These are phyloP conservation scores for Siniperca obscura DNA, from an alignment of 2,797 vertebrate species.

Conservation along the genomic window DNA sequence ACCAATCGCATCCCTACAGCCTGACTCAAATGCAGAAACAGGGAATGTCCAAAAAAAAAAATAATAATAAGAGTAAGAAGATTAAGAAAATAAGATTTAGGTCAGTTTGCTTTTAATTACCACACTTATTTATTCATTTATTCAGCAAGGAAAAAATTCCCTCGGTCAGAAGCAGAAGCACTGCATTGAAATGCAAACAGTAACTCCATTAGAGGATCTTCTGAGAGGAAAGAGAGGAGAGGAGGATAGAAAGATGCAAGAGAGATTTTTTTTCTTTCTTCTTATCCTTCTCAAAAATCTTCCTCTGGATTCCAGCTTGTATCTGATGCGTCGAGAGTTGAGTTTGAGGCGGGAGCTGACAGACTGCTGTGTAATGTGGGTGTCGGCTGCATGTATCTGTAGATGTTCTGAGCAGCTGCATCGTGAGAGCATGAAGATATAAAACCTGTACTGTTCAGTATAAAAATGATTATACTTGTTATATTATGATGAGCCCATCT, in stretches of 20 bases:
- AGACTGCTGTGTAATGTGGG: slow-evolving; percentile 50
- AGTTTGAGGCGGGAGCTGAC: slow-evolving; percentile 58
- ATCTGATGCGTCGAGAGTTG: slow-evolving; percentile 55
- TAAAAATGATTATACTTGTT: not conserved
- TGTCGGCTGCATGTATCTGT: slow-evolving; percentile 44
- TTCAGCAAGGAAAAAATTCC: slow-evolving; percentile 76
- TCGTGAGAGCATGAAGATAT: slow-evolving; percentile 16
- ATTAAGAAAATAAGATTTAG: slow-evolving; percentile 72
- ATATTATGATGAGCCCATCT: slow-evolving; percentile 17
- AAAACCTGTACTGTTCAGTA: slow-evolving; percentile 1
- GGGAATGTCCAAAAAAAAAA: slow-evolving; percentile 62
- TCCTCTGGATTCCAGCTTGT: slow-evolving; percentile 56
- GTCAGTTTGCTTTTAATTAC: slow-evolving; percentile 87
- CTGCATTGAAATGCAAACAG: slow-evolving; percentile 84
- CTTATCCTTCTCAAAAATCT: slow-evolving; percentile 53
- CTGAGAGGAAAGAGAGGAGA: slow-evolving; percentile 59
- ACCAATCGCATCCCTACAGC: slow-evolving; percentile 32
- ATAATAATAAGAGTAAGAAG: not conserved
- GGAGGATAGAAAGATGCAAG: slow-evolving; percentile 66
- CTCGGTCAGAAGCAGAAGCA: slow-evolving; percentile 78
- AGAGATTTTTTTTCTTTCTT: slow-evolving; percentile 43
- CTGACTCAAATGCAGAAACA: slow-evolving; percentile 46
- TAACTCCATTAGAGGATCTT: slow-evolving; percentile 78
- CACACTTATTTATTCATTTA: slow-evolving; percentile 86
- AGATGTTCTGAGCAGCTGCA: slow-evolving; percentile 37